These are phyloP conservation scores for Phylloscopus trochiloides DNA, from an alignment of 2,113 vertebrate species.

Conservation along the genomic window DNA sequence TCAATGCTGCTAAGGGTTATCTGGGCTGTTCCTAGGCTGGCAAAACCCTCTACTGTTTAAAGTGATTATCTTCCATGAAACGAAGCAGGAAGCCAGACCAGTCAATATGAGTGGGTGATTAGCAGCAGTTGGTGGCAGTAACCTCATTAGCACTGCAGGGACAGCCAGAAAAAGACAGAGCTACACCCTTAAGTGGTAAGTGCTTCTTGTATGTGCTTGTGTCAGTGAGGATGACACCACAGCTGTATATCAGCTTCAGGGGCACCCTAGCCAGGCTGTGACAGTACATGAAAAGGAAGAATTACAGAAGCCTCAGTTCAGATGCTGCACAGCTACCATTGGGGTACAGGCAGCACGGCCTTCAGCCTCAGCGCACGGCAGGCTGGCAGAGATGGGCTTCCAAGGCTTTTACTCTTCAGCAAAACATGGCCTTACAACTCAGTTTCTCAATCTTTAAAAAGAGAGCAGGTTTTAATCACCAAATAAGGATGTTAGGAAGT, in stretches of 20 bases:
- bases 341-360: neutral
- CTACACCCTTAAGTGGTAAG: neutral
- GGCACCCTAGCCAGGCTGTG: rapidly evolving
- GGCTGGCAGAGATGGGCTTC: neutral
- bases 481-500: neutral
- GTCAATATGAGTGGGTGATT: neutral
- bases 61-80: neutral
- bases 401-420: neutral
- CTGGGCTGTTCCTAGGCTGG: neutral
- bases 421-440: neutral
- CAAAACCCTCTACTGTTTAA: neutral
- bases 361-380: rapidly evolving
- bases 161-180: neutral
- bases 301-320: neutral
- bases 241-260: neutral
- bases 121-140: neutral
- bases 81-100: neutral
- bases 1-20: neutral
- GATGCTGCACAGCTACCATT: rapidly evolving
- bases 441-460: neutral
- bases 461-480: neutral
- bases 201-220: neutral
- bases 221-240: neutral
- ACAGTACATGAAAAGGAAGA: neutral
- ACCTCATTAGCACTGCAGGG: neutral